Conservation (phyloP, 2,113 vertebrate species). For the Callionymus lyra region DNA sequence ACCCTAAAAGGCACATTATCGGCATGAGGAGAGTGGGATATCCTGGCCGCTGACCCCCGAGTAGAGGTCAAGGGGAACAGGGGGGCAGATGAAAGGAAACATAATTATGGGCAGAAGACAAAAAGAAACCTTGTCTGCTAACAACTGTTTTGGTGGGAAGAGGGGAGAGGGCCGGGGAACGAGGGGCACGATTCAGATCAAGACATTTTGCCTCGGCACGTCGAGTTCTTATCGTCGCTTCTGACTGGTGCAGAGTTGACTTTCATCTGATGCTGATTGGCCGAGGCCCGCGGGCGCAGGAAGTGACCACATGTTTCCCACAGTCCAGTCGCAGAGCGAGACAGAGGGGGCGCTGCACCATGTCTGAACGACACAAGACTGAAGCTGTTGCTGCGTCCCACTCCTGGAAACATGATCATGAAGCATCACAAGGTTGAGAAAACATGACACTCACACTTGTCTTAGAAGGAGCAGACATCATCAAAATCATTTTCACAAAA, state of each 20-base stretch:
- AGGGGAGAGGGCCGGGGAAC: constrained; percentile 23
- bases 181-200: constrained; percentile 59
- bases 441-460: no score
- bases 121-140: constrained; percentile 74
- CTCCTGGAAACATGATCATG: no score
- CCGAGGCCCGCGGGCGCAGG: constrained; percentile 57
- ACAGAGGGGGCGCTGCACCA: constrained; percentile 20
- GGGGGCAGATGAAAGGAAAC: constrained; percentile 70
- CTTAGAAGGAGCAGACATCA: no score
- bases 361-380: no score
- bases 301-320: constrained; percentile 69
- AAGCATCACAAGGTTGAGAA: no score
- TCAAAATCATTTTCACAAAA: no score
- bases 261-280: constrained; percentile 58
- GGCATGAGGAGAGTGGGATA: constrained; percentile 69
- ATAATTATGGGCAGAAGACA: constrained; percentile 69
- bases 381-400: no score
- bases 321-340: constrained; percentile 58
- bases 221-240: constrained; percentile 53
- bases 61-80: constrained; percentile 70
- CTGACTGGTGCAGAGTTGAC: no score
- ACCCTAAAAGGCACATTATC: constrained; percentile 74
- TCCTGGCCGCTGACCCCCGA: constrained; percentile 70
- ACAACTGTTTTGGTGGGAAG: constrained; percentile 73
- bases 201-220: constrained; percentile 59